Conservation (phyloP, 2,888 invertebrate genomes). For the Macrosiphum euphorbiae region DNA sequence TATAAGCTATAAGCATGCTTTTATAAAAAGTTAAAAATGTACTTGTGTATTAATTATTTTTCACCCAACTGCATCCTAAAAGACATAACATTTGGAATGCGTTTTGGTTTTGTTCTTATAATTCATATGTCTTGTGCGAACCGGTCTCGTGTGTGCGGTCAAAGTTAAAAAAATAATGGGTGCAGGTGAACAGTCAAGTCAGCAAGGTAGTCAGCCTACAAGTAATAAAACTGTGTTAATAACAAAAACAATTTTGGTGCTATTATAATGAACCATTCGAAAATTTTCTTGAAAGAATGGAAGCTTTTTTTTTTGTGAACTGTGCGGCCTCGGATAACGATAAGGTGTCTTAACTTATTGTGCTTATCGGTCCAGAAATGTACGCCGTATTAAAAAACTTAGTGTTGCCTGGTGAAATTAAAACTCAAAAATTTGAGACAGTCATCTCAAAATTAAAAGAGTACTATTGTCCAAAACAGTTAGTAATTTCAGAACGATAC, state of each 20-base stretch:
- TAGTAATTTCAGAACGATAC: slow-evolving; percentile 59
- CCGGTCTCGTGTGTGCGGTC: too few species aligned
- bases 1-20: too few species aligned
- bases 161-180: not conserved
- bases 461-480: slow-evolving; percentile 33
- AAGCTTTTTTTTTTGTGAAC: slow-evolving; percentile 53
- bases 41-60: too few species aligned
- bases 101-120: not conserved
- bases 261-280: slow-evolving; percentile 40
- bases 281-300: slow-evolving; percentile 34
- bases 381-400: slow-evolving; percentile 64
- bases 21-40: too few species aligned
- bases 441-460: not conserved
- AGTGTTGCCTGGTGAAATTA: slow-evolving; percentile 34
- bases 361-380: slow-evolving; percentile 59
- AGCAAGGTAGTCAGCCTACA: too few species aligned
- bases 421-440: slow-evolving; percentile 3
- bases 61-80: too few species aligned
- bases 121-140: not conserved
- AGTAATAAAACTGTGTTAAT: not conserved
- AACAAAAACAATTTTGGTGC: not conserved
- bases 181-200: not conserved
- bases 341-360: slow-evolving; percentile 57
- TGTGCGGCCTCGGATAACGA: slow-evolving; percentile 35
- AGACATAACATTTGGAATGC: too few species aligned